phyloP scores from a whole-genome alignment of 2,113 vertebrate species.

The Meleagris gallopavo region DNA sequence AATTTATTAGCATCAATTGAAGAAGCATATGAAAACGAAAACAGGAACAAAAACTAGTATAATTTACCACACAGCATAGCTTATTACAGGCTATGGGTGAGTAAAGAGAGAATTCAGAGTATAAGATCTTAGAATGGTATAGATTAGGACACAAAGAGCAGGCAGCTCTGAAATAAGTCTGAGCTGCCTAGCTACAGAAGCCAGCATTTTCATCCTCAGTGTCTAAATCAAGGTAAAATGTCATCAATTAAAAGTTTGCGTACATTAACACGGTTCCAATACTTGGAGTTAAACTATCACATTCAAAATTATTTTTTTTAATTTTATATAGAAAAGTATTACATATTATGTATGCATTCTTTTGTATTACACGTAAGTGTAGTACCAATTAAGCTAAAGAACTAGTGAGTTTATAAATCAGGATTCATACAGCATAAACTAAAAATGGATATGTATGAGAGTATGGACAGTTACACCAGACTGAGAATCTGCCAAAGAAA shows the following conservation, averaged over 20 bases:
- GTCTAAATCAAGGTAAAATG: neutral
- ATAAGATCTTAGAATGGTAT: neutral
- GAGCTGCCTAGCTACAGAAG: neutral
- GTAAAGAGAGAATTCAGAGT: neutral
- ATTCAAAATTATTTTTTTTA: neutral
- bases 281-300: neutral
- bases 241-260: neutral
- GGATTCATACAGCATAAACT: neutral
- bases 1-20: neutral
- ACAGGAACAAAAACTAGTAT: neutral
- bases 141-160: neutral
- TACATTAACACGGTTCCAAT: neutral
- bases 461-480: neutral
- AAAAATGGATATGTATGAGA: neutral
- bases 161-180: neutral
- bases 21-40: neutral
- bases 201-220: neutral
- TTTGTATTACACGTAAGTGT: neutral
- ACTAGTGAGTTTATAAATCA: neutral
- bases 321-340: neutral
- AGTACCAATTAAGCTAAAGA: neutral
- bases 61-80: neutral
- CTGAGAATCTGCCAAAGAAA: neutral
- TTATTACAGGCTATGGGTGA: neutral
- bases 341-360: neutral